Percentiles rank a stretch among this genome's conserved stretches.
phyloP scores from a whole-genome alignment of 2,888 invertebrate species.

The Lissonota sp. region DNA sequence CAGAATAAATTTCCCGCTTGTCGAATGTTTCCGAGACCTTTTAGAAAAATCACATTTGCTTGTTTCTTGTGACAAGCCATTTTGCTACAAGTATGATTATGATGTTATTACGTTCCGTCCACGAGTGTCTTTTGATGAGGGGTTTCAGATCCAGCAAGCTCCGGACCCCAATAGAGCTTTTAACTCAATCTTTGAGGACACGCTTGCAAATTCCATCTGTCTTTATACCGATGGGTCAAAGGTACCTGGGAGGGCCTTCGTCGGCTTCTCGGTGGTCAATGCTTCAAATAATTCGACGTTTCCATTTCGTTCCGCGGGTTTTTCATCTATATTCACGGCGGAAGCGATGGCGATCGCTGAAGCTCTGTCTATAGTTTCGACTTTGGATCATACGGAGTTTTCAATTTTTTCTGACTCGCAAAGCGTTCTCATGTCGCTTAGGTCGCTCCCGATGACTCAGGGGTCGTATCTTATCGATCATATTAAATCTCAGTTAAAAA shows the following conservation, averaged over 20 bases:
- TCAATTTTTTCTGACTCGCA: slow-evolving; percentile 2
- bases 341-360: slow-evolving; percentile 1
- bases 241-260: not conserved
- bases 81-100: no score
- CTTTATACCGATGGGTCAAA: not conserved
- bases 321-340: not conserved
- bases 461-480: not conserved
- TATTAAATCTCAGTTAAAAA: not conserved
- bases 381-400: not conserved
- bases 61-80: no score
- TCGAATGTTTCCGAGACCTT: no score
- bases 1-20: no score
- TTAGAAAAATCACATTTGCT: no score
- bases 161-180: no score
- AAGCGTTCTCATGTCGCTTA: not conserved
- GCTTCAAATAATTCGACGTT: not conserved
- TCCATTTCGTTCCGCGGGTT: not conserved
- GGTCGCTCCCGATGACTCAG: not conserved
- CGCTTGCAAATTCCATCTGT: no score
- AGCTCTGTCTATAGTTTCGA: not conserved
- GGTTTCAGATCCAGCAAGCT: no score
- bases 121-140: no score
- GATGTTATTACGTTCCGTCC: no score
- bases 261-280: not conserved
- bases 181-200: no score